These are phyloP conservation scores for Perca flavescens DNA, from an alignment of 2,113 vertebrate species.

Conservation along the genomic window DNA sequence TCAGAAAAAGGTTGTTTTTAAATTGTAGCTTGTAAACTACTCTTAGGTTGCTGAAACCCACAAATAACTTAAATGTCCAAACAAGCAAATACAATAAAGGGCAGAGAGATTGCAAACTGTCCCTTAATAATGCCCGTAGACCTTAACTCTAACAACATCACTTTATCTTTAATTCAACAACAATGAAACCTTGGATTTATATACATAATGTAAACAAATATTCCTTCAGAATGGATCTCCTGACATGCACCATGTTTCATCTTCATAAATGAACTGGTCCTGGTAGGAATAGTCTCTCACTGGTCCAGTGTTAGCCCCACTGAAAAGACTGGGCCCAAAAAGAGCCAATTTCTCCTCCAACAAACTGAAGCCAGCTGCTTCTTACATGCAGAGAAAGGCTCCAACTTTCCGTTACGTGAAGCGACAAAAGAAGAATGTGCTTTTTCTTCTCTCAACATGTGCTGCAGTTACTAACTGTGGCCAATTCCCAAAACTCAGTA, in stretches of 20 bases:
- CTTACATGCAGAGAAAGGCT: constrained; percentile 41
- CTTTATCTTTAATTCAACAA: not conserved
- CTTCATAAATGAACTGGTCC: constrained; percentile 3
- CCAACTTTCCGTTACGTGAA: constrained; percentile 66
- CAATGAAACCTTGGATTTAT: not conserved
- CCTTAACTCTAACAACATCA: not conserved
- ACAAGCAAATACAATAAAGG: not conserved
- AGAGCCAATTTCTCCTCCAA: constrained; percentile 7
- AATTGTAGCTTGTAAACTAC: not conserved
- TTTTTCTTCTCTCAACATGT: constrained; percentile 54
- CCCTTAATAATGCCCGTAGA: not conserved
- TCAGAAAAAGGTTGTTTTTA: not conserved
- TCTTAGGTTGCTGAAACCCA: not conserved
- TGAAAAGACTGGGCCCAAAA: constrained; percentile 15
- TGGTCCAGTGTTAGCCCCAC: not conserved
- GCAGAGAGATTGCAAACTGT: not conserved
- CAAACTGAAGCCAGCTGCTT: constrained; percentile 61
- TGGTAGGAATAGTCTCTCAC: not conserved
- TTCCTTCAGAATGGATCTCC: not conserved
- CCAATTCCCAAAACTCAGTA: constrained; percentile 36
- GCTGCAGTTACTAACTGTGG: constrained; percentile 46
- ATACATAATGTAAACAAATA: not conserved
- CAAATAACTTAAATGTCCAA: not conserved
- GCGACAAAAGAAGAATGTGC: constrained; percentile 59
- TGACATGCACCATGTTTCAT: not conserved